A percentile compares a stretch with the other conserved stretches of the same genome.
These are phyloP conservation scores for Hippocampus zosterae DNA, from an alignment of 2,113 vertebrate species.

Conservation along the genomic window DNA sequence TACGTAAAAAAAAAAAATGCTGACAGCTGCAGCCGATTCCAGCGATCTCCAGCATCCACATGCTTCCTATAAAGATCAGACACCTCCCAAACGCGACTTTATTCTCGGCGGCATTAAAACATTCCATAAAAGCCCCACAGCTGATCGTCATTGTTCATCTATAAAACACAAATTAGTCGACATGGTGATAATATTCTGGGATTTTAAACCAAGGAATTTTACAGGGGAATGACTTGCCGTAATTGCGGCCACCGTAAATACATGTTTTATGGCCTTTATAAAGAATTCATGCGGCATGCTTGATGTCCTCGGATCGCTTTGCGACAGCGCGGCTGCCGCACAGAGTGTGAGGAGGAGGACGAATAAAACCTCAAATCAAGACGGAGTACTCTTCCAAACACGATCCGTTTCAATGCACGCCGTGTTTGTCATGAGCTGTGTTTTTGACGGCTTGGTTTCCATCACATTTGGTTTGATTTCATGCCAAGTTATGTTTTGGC, in stretches of 20 bases:
- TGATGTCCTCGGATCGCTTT: constrained; percentile 58
- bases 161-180: constrained; percentile 48
- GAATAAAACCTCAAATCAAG: constrained; percentile 53
- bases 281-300: constrained; percentile 66
- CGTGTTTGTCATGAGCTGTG: no score
- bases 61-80: constrained; percentile 11
- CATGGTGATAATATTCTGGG: constrained; percentile 54
- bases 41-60: constrained; percentile 6
- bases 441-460: no score
- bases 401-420: no score
- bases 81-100: constrained; percentile 8
- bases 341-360: constrained; percentile 28
- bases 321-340: constrained; percentile 36
- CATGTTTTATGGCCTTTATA: constrained; percentile 70
- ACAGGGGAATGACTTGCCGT: constrained; percentile 43
- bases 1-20: constrained; percentile 9
- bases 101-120: constrained; percentile 25
- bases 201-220: constrained; percentile 39
- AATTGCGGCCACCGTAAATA: constrained; percentile 63
- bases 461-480: no score
- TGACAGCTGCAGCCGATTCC: constrained; percentile 17
- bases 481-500: no score
- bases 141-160: constrained; percentile 47
- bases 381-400: constrained; percentile 5
- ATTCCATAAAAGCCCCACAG: constrained; percentile 42